phyloP scores from a whole-genome alignment of 2,113 vertebrate genomes.

The Eidolon helvum region DNA sequence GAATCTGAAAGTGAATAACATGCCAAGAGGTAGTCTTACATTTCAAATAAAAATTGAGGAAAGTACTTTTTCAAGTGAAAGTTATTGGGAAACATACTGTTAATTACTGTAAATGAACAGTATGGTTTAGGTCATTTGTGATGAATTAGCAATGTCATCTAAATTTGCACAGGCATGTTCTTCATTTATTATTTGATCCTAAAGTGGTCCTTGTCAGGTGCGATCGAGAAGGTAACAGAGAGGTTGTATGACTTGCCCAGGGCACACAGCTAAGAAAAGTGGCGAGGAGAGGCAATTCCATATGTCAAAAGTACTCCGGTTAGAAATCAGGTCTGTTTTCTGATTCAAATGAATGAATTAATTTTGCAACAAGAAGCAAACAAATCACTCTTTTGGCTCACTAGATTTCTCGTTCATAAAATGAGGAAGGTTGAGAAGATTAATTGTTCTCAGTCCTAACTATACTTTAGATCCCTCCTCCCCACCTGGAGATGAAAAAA shows the following conservation, averaged over 20 bases:
- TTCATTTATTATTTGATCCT: not conserved
- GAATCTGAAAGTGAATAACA: not conserved
- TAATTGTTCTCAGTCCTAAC: not conserved
- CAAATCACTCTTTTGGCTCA: not conserved
- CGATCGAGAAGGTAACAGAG: not conserved
- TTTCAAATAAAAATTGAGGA: slow-evolving; percentile 3
- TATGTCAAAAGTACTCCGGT: not conserved
- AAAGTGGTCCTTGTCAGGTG: not conserved
- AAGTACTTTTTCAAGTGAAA: slow-evolving; percentile 6
- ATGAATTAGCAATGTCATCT: not conserved
- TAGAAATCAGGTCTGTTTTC: not conserved
- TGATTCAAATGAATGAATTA: not conserved
- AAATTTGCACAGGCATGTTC: not conserved
- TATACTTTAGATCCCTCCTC: not conserved
- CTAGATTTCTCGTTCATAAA: not conserved
- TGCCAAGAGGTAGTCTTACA: not conserved
- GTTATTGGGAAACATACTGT: not conserved
- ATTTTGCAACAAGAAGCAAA: not conserved
- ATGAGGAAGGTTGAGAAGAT: not conserved
- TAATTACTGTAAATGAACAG: not conserved
- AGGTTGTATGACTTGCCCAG: not conserved
- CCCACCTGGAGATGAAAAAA: not conserved
- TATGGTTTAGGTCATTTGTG: not conserved
- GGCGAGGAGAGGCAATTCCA: not conserved
- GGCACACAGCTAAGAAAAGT: not conserved